Base-by-base conservation (phyloP, 1,140 invertebrate genomes). In the Cataglyphis hispanica region DNA sequence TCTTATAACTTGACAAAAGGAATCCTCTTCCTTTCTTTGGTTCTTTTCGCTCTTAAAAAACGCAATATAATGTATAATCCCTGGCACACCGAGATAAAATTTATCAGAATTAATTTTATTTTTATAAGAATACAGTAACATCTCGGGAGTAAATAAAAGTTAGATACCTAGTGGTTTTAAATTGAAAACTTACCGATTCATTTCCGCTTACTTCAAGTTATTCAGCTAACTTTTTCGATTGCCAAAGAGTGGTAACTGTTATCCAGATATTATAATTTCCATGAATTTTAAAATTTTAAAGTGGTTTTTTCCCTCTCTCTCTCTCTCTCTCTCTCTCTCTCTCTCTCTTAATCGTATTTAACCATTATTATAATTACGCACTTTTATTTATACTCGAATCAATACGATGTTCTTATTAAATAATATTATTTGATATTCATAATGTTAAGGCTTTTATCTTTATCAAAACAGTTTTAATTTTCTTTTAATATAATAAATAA, bases 221-320 rank as follows among this genome's bases (percentile, higher is more conserved):
- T 58, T 81, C 53, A 56, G 27, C 19, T 43, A 81, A 70, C 34
- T 72, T 58, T 58, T 58, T 11, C 50, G 7, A 81, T 81, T 53
- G 37, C 27, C 64, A 31, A 58, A 43, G 53, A 22, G 13, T 40
- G 16, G 27, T 16, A 25, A 13, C 16, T 22, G 50, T 58, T 58
- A 80, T 80, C 58, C 31, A 34, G 50, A 25, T 22, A 81, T 81
- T 58, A 70, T 40, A 69, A 53, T 72, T 72, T 70, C 25, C 10
- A 70, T 70, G 34, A 70, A 81, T 81, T 81, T 80, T 27, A 70
- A 70, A 81, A 81, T 70, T 80, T 58, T 70, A 70, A 81, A 58
- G 19, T 6, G 25, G 0, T 31, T 31, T 22, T n/a, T 16, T 40
- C 5, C 16, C 31, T 31, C 31, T 31, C 31, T 31, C 31, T 43